Percentiles rank a stretch among this genome's conserved stretches.
These are phyloP conservation scores for Gobiocypris rarus DNA, from an alignment of 2,113 vertebrate species.

Conservation along the genomic window DNA sequence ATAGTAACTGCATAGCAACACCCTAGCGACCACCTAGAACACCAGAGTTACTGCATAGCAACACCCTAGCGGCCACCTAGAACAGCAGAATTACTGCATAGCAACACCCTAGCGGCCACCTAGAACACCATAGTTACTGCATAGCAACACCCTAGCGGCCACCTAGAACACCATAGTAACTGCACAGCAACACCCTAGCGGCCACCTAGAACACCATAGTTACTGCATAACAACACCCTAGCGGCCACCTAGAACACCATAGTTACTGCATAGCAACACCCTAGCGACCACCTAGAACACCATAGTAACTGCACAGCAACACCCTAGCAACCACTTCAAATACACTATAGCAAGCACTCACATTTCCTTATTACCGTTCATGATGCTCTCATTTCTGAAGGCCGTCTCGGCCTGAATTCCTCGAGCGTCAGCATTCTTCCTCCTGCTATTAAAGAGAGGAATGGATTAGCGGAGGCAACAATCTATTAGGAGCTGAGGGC, in stretches of 20 bases:
- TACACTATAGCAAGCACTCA: slow-evolving; percentile 33
- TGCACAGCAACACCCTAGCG: no score
- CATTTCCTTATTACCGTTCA: slow-evolving; percentile 56
- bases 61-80: neutral
- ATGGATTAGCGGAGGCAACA: slow-evolving; percentile 78
- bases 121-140: no score
- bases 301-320: neutral
- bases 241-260: no score
- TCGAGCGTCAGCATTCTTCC: slow-evolving; percentile 74
- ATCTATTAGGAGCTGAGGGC: slow-evolving; percentile 80
- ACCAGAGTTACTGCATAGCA: no score
- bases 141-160: no score
- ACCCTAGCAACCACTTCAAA: neutral
- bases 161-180: no score
- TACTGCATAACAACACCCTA: no score
- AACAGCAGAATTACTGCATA: neutral
- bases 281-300: neutral
- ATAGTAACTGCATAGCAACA: neutral
- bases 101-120: slow-evolving; percentile 9
- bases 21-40: neutral
- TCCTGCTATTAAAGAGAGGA: slow-evolving; percentile 69
- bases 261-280: neutral
- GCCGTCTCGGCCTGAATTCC: slow-evolving; percentile 61
- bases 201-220: no score
- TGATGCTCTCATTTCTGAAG: neutral